Conservation (phyloP, 2,888 invertebrate species). For the Latheticus oryzae region DNA sequence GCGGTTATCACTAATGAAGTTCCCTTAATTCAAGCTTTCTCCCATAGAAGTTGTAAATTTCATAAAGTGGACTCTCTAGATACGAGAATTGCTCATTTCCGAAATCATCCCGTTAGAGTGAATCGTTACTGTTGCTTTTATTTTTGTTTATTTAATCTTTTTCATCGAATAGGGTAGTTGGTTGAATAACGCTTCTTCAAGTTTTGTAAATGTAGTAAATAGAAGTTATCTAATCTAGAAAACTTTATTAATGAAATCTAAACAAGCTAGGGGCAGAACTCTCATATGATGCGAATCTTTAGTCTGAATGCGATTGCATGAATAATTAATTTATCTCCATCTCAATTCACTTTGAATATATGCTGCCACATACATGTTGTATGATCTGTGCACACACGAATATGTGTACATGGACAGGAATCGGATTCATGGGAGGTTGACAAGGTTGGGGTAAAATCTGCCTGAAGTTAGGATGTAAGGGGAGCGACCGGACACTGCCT, state of each 20-base stretch:
- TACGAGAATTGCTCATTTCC: conserved; percentile 39
- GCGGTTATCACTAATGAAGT: conserved; percentile 62
- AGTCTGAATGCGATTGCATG: conserved; percentile 60
- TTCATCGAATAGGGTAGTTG: conserved; percentile 8
- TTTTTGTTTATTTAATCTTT: conserved; percentile 9
- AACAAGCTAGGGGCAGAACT: conserved; percentile 59
- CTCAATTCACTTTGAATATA: conserved; percentile 63
- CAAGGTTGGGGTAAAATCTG: conserved; percentile 56
- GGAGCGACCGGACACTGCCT: conserved; percentile 45
- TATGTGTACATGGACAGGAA: conserved; percentile 45
- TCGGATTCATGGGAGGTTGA: conserved; percentile 57
- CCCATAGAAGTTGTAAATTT: conserved; percentile 40
- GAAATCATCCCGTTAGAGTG: conserved; percentile 3
- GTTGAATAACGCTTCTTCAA: conserved; percentile 49
- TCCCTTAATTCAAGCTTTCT: conserved; percentile 57
- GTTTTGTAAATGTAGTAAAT: conserved; percentile 60
- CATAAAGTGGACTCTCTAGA: conserved; percentile 24
- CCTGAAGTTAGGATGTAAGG: conserved; percentile 43
- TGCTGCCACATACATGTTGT: conserved; percentile 61
- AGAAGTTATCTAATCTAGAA: conserved; percentile 61
- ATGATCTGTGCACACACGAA: conserved; percentile 53
- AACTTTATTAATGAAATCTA: conserved; percentile 63
- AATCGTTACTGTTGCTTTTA: conserved; percentile 5
- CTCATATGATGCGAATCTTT: conserved; percentile 59
- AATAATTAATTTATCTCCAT: conserved; percentile 64